Conservation (phyloP, 2,113 vertebrate species). For the Alethe castanea region DNA sequence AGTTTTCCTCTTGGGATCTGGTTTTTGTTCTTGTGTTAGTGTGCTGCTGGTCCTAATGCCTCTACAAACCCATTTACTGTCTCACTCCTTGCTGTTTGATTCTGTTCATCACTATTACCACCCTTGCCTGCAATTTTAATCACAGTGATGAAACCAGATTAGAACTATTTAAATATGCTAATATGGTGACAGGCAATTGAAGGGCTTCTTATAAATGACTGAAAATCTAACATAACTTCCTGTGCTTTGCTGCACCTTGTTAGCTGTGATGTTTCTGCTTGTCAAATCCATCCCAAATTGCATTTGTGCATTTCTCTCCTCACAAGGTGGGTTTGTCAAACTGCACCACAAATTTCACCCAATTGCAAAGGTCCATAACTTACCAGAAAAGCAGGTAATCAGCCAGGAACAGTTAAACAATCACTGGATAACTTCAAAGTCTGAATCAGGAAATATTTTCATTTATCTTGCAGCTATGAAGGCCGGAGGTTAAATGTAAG, state of each 20-base stretch:
- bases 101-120: background rate
- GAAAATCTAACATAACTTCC: constrained; percentile 1
- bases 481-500: background rate
- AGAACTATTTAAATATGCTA: constrained; percentile 66
- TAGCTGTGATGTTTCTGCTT: constrained; percentile 9
- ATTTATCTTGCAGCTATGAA: background rate
- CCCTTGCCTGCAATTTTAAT: constrained; percentile 59
- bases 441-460: background rate
- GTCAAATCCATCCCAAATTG: background rate
- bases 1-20: background rate
- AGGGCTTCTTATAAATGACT: constrained; percentile 36
- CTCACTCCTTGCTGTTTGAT: background rate
- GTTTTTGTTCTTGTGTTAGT: background rate
- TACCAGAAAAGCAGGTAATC: background rate
- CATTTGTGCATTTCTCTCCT: background rate
- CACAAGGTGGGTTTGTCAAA: background rate
- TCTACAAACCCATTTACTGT: background rate
- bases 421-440: background rate
- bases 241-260: background rate
- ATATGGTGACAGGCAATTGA: constrained; percentile 27
- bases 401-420: background rate
- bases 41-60: background rate
- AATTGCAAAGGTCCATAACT: background rate
- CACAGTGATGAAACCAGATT: constrained; percentile 50
- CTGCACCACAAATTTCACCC: background rate